Percentiles rank a stretch among this genome's conserved stretches.
Conservation (phyloP, 1,140 invertebrate species). For the Halesus radiatus region DNA sequence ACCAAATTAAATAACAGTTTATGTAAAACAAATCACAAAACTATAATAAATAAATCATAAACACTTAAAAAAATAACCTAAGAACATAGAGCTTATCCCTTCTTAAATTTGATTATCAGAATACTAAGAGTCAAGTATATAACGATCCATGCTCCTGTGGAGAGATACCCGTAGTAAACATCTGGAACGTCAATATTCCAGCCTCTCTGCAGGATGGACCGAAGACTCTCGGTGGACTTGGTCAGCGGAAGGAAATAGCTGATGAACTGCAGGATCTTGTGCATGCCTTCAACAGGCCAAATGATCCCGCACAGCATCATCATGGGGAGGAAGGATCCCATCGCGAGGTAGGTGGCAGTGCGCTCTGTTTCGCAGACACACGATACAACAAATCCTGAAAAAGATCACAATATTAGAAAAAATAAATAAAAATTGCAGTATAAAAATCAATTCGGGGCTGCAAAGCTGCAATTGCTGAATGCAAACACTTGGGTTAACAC, state of each 20-base stretch:
- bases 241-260: slow-evolving; percentile 90
- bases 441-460: too few species aligned
- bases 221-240: slow-evolving; percentile 91
- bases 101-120: slow-evolving; percentile 85
- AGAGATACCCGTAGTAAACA: slow-evolving; percentile 90
- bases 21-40: too few species aligned
- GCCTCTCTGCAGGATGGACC: slow-evolving; percentile 89
- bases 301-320: slow-evolving; percentile 90
- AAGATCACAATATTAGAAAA: slow-evolving; percentile 35
- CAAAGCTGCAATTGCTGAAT: too few species aligned
- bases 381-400: slow-evolving; percentile 88
- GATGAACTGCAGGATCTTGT: slow-evolving; percentile 81
- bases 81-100: slow-evolving; percentile 71
- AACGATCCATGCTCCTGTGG: slow-evolving; percentile 87
- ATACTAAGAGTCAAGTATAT: slow-evolving; percentile 86
- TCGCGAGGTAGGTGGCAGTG: slow-evolving; percentile 91
- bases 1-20: too few species aligned
- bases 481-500: too few species aligned
- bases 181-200: slow-evolving; percentile 83
- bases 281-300: slow-evolving; percentile 90
- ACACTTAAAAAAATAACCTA: too few species aligned
- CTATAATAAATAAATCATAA: too few species aligned
- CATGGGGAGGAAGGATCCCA: slow-evolving; percentile 94
- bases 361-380: slow-evolving; percentile 90
- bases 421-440: too few species aligned